Evolutionary conservation across 2,797 vertebrate species (phyloP), one percentile per base, ranked within the genome.

Genomic region (Myotis vivesi): DNA sequence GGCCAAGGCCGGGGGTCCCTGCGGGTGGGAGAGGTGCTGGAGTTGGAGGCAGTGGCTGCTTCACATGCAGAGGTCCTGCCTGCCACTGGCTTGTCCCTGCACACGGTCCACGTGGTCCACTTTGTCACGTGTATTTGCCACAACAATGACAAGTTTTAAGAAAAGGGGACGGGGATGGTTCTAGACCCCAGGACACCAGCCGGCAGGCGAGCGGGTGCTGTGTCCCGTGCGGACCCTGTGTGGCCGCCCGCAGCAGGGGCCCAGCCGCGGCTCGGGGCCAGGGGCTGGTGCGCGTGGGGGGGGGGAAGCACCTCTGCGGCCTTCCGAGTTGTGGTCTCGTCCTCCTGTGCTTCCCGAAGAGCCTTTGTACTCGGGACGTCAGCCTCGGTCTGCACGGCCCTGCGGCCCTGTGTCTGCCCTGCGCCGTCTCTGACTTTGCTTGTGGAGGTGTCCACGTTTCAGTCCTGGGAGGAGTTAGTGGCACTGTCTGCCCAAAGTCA

Each of bases 11-110:
- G 7, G 36, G 49, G 25, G 16, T 3, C 6, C 33, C 36, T 36
- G 8, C 8, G 6, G 59, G 33, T 38, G 66, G 33, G 16, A 6
- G 57, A 1, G 0, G 15, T 15, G 17, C 72, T 30, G 16, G 20
- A 6, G 5, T 3, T 1, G 0, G 22, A 30, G 55, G 44, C 0
- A 17, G 4, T 0, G 46, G 23, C 3, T 1, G 3, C 57, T 2
- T 1, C 1, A 3, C 2, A 0, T 0, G 4, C 1, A 1, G 5
- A 1, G 0, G 1, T 1, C 9, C 23, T 0, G 0, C 1, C 1
- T 3, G 55, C 76, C 13, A 0, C n/a, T 0, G 3, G 20, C 4
- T 6, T 5, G 16, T 6, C 13, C 10, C 3, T 7, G 11, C 1
- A 6, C 17, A 15, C 1, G 0, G 20, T 4, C 1, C 8, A 6